phyloP scores from a whole-genome alignment of 2,888 invertebrate genomes.

The Hirtodrosophila histrioides region DNA sequence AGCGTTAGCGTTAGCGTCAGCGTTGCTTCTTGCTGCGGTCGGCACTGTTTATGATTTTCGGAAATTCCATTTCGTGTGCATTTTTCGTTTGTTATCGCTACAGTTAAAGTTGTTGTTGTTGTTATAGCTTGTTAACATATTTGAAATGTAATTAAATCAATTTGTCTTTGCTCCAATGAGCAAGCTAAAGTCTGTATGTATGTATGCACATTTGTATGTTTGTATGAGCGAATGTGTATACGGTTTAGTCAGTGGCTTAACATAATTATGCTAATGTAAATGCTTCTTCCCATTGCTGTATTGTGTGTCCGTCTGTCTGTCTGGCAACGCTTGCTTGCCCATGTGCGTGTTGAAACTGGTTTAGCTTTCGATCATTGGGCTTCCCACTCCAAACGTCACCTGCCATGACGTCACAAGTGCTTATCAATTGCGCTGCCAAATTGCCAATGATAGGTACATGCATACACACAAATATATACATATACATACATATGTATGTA shows the following conservation, averaged over 20 bases:
- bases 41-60: constrained; percentile 74
- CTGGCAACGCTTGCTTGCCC: constrained; percentile 51
- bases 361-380: constrained; percentile 36
- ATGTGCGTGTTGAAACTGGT: constrained; percentile 51
- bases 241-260: constrained; percentile 24
- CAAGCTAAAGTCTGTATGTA: constrained; percentile 9
- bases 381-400: constrained; percentile 27
- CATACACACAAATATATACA: constrained; percentile 1
- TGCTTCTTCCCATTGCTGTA: constrained; percentile 2
- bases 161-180: constrained; percentile 54
- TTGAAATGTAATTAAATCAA: constrained; percentile 66
- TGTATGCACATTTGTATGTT: constrained; percentile 1
- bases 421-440: constrained; percentile 45
- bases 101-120: constrained; percentile 20
- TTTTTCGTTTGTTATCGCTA: constrained; percentile 57
- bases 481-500: constrained; percentile 1
- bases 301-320: constrained; percentile 12
- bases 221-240: background rate
- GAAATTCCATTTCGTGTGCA: constrained; percentile 71
- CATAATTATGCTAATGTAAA: constrained; percentile 48
- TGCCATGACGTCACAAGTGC: constrained; percentile 54
- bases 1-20: constrained; percentile 13
- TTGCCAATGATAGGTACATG: constrained; percentile 25
- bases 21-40: constrained; percentile 55
- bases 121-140: constrained; percentile 54